Percentiles rank a stretch among this genome's conserved stretches.
phyloP scores from a whole-genome alignment of 2,888 invertebrate genomes.

The Ganaspis brasiliensis region DNA sequence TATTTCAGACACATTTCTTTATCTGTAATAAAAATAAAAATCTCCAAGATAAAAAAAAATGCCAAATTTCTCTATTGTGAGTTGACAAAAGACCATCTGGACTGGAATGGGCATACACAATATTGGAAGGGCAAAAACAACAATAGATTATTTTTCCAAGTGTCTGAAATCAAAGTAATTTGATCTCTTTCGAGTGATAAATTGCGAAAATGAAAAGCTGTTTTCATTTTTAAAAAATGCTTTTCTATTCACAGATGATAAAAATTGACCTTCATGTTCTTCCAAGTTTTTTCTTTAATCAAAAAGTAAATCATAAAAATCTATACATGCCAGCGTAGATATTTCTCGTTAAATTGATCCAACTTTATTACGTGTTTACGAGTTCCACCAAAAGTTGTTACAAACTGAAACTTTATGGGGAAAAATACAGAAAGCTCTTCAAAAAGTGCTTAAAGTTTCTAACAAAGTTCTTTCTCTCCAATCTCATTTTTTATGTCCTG shows the following conservation, averaged over 20 bases:
- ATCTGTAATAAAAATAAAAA: too few species aligned
- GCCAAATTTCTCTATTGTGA: neutral
- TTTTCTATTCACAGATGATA: neutral
- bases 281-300: neutral
- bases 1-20: too few species aligned
- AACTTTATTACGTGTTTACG: conserved; percentile 4
- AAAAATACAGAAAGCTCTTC: neutral
- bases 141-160: conserved; percentile 15
- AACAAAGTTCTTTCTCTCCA: neutral
- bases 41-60: neutral
- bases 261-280: neutral
- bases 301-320: conserved; percentile 10
- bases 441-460: neutral
- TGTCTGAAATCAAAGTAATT: neutral
- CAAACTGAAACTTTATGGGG: conserved; percentile 5
- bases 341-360: conserved; percentile 21
- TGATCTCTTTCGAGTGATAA: neutral
- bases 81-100: neutral
- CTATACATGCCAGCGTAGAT: neutral
- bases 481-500: conserved; percentile 5
- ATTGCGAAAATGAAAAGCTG: neutral
- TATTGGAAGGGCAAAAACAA: neutral
- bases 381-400: conserved; percentile 12
- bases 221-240: neutral
- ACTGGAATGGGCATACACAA: neutral